Conservation (phyloP, 2,113 vertebrate species). For the Tragulus kanchil region DNA sequence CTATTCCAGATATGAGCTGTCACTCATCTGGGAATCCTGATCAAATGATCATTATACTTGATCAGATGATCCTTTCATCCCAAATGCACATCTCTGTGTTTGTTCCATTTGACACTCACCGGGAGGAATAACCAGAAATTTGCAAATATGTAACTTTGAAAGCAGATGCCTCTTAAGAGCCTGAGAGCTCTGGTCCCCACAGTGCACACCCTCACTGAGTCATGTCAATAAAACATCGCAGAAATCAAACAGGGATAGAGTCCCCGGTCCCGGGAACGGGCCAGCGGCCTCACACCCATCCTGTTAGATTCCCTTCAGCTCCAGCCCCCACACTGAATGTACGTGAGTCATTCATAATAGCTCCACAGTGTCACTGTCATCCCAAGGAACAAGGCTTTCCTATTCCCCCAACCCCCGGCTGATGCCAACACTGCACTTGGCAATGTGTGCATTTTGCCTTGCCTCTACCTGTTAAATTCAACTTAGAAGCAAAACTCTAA, state of each 20-base stretch:
- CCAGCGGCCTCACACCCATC: background rate
- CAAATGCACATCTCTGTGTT: background rate
- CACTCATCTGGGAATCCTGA: background rate
- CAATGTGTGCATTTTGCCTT: conserved; percentile 39
- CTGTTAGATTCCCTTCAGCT: background rate
- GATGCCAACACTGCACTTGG: conserved; percentile 39
- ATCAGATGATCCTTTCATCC: background rate
- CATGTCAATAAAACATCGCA: background rate
- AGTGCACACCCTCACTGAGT: background rate
- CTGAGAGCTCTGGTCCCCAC: background rate
- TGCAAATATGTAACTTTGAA: conserved; percentile 26
- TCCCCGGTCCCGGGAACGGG: background rate
- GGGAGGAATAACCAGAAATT: background rate
- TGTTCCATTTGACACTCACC: background rate
- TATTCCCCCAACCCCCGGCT: background rate
- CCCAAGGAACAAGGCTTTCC: conserved; percentile 29
- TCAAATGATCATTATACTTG: background rate
- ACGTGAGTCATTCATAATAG: conserved; percentile 66
- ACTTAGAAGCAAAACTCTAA: background rate
- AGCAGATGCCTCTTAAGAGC: background rate
- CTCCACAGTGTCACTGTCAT: conserved; percentile 29
- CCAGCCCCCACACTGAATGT: background rate
- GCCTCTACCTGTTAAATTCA: background rate
- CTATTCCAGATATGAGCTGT: background rate
- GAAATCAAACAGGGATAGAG: background rate